phyloP scores from a whole-genome alignment of 2,888 invertebrate genomes.

The Drosophila mercatorum region DNA sequence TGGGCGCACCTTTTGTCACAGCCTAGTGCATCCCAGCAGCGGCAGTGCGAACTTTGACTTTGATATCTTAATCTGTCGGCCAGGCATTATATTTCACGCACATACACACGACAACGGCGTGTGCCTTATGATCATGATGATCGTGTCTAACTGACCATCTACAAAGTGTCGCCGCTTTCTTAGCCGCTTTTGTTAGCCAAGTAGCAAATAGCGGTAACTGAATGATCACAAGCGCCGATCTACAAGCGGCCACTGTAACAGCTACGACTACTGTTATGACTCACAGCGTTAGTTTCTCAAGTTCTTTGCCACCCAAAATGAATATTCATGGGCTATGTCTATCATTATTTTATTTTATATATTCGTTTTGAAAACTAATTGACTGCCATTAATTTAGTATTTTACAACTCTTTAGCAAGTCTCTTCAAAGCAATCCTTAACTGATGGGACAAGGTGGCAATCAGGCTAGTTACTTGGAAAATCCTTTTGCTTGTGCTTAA shows the following conservation, averaged over 20 bases:
- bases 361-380: neutral
- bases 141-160: conserved; percentile 35
- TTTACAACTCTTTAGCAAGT: neutral
- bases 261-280: conserved; percentile 51
- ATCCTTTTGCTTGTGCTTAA: conserved; percentile 12
- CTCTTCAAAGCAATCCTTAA: neutral
- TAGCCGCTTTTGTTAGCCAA: conserved; percentile 60
- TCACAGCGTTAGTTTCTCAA: conserved; percentile 7
- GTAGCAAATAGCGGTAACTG: conserved; percentile 73
- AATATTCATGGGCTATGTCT: neutral
- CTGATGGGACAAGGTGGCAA: conserved; percentile 36
- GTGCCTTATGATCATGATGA: conserved; percentile 67
- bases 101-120: conserved; percentile 51
- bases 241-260: conserved; percentile 34
- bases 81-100: conserved; percentile 68
- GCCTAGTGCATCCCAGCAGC: conserved; percentile 64
- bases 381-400: neutral
- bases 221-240: conserved; percentile 72
- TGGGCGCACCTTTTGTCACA: conserved; percentile 67
- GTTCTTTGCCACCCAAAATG: neutral
- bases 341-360: neutral
- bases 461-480: conserved; percentile 24
- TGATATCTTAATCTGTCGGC: conserved; percentile 76
- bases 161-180: conserved; percentile 68
- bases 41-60: conserved; percentile 74